Conservation (phyloP, 2,797 vertebrate genomes). For the Lacerta viridis region DNA sequence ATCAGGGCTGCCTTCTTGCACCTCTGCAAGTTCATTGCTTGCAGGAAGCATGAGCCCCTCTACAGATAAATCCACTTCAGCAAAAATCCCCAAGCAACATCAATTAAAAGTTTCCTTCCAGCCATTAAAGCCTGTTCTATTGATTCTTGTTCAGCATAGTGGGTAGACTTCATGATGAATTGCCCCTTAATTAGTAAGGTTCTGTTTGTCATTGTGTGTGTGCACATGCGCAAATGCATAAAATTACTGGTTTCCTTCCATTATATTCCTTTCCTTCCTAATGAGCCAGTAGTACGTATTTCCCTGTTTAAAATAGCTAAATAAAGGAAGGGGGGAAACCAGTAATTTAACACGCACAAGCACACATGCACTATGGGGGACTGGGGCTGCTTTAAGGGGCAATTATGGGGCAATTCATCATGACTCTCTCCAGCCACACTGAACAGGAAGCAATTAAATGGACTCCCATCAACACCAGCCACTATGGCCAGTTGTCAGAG, state of each 20-base stretch:
- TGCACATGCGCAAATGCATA: background rate
- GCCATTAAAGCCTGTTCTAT: background rate
- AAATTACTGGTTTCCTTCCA: background rate
- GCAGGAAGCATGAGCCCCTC: too few relatives aligned
- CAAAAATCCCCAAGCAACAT: constrained; percentile 14
- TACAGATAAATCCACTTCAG: background rate
- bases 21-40: too few relatives aligned
- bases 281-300: background rate
- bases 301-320: too few relatives aligned
- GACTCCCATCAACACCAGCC: too few relatives aligned
- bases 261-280: background rate
- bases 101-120: background rate
- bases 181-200: background rate
- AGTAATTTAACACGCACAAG: background rate
- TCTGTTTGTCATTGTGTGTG: background rate
- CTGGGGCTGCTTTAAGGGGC: background rate
- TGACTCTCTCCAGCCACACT: background rate
- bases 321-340: too few relatives aligned
- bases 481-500: too few relatives aligned
- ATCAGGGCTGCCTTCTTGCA: too few relatives aligned
- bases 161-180: constrained; percentile 22
- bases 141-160: constrained; percentile 4
- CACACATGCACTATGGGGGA: background rate
- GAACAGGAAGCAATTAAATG: background rate
- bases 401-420: background rate